phyloP scores from a whole-genome alignment of 2,797 vertebrate genomes.

The Phrynocephalus guinanensis region DNA sequence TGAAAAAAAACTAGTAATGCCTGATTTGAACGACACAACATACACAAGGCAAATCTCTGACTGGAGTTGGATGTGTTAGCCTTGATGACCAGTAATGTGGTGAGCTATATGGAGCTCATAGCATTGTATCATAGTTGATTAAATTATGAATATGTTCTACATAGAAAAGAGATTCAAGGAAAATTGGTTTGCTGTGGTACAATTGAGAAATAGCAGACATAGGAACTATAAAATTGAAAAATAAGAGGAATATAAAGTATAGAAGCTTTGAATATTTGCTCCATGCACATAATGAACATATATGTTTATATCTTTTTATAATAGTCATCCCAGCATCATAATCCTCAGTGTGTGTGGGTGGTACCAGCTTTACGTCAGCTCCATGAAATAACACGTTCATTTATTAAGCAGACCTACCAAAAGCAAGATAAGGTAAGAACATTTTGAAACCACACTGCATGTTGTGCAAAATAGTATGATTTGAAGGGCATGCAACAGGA shows the following conservation, averaged over 20 bases:
- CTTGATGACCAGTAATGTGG: not conserved
- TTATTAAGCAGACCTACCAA: conserved; percentile 99
- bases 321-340: conserved; percentile 94
- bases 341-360: conserved; percentile 97
- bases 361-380: conserved; percentile 97
- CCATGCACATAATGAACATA: not conserved
- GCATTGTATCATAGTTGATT: not conserved
- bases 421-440: conserved; percentile 97
- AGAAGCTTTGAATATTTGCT: conserved; percentile 4
- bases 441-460: conserved; percentile 6
- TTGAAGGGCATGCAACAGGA: not conserved
- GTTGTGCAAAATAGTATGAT: not conserved
- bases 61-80: too few relatives aligned
- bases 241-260: not conserved
- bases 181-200: not conserved
- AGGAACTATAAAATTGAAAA: not conserved
- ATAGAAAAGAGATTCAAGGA: not conserved
- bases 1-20: too few relatives aligned
- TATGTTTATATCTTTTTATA: conserved; percentile 61
- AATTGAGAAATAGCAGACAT: not conserved
- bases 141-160: not conserved
- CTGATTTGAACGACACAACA: not conserved
- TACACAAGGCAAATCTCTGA: too few relatives aligned
- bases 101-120: not conserved
- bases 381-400: conserved; percentile 97